These are phyloP conservation scores for Carcharodon carcharias DNA, from an alignment of 2,797 vertebrate species.

Conservation along the genomic window DNA sequence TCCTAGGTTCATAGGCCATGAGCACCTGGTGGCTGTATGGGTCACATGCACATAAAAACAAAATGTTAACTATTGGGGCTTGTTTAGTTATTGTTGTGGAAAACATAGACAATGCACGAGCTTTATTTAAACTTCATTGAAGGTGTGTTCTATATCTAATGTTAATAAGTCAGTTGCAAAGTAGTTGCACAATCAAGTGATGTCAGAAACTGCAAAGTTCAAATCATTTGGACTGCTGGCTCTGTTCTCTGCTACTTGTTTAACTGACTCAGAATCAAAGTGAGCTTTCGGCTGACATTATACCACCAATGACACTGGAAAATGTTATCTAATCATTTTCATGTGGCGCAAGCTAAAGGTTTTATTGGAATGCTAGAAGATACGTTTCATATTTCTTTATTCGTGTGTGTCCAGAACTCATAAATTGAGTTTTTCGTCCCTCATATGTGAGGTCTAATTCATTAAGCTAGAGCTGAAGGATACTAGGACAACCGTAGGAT, in stretches of 20 bases:
- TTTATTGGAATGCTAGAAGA: too few relatives aligned
- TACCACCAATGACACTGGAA: too few relatives aligned
- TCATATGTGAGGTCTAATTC: neutral
- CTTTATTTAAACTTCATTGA: neutral
- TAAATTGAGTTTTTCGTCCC: neutral
- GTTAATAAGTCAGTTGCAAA: neutral
- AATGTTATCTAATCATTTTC: too few relatives aligned
- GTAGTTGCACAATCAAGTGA: neutral
- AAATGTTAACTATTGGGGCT: neutral
- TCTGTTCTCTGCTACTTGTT: neutral
- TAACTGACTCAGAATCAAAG: neutral
- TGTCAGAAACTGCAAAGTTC: neutral
- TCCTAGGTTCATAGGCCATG: neutral
- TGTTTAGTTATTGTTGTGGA: neutral
- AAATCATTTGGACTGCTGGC: neutral
- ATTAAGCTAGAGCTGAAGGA: neutral
- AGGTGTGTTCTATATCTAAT: neutral
- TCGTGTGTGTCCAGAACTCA: neutral
- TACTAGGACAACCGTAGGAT: neutral
- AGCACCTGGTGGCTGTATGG: neutral
- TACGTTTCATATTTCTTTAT: too few relatives aligned
- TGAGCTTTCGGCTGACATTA: too few relatives aligned
- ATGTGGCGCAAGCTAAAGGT: too few relatives aligned
- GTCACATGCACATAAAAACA: neutral
- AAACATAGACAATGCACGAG: neutral